phyloP scores from a whole-genome alignment of 2,888 invertebrate species.

The Hemistola chrysoprasaria region DNA sequence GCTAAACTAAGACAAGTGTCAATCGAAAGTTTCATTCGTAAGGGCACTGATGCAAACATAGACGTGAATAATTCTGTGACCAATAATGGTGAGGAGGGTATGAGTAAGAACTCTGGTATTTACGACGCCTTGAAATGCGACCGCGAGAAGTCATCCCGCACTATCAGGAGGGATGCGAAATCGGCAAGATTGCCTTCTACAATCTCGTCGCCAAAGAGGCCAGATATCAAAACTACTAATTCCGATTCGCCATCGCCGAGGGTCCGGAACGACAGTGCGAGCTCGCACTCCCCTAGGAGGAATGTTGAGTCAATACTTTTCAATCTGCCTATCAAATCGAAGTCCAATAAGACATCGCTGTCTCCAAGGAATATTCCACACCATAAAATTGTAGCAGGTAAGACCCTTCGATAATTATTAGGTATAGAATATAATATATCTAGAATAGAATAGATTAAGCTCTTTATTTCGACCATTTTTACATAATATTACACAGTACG shows the following conservation, averaged over 20 bases:
- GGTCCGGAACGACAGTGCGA: constrained; percentile 34
- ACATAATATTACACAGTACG: too few species aligned
- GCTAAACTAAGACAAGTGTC: constrained; percentile 54
- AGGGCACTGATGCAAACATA: constrained; percentile 36
- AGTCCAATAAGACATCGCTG: constrained; percentile 45
- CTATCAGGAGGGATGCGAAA: constrained; percentile 35
- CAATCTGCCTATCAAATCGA: constrained; percentile 49
- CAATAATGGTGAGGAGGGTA: constrained; percentile 54
- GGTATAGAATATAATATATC: too few species aligned
- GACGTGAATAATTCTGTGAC: too few species aligned
- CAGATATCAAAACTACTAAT: constrained; percentile 42
- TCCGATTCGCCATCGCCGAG: constrained; percentile 47
- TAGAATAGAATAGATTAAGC: too few species aligned
- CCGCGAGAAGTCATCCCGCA: constrained; percentile 38
- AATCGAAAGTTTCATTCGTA: constrained; percentile 54
- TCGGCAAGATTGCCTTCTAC: constrained; percentile 38
- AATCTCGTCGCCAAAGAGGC: constrained; percentile 35
- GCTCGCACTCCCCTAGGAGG: constrained; percentile 52
- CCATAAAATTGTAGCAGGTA: constrained; percentile 74
- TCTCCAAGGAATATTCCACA: constrained; percentile 51
- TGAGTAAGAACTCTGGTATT: constrained; percentile 63
- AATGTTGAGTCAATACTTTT: constrained; percentile 55
- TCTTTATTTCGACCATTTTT: too few species aligned
- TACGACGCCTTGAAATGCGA: constrained; percentile 52
- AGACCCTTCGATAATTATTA: too few species aligned